These are phyloP conservation scores for Epinotia ramella DNA, from an alignment of 2,888 invertebrate species.

Conservation along the genomic window DNA sequence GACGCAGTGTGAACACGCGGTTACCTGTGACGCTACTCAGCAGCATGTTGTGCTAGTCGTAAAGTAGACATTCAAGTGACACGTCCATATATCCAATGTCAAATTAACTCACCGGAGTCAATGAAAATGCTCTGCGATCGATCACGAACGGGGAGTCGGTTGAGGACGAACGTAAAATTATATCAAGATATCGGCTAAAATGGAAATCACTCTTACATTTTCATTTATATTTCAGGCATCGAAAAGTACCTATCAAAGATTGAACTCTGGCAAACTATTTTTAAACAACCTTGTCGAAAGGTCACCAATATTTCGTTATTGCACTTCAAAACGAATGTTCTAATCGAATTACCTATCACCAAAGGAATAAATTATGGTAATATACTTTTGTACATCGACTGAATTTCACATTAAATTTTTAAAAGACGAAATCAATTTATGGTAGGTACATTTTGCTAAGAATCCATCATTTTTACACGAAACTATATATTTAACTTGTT, in stretches of 20 bases:
- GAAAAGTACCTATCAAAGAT: neutral
- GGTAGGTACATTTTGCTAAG: constrained; percentile 2
- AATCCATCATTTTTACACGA: constrained; percentile 29
- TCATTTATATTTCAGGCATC: neutral
- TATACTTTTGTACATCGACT: neutral
- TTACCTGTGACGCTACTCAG: no score
- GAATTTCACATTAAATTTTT: neutral
- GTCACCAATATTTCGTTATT: neutral
- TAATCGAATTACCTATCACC: constrained; percentile 6
- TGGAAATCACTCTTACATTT: neutral
- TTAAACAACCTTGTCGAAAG: constrained; percentile 9
- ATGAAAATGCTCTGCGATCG: no score
- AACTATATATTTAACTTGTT: constrained; percentile 36
- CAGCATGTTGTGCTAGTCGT: no score
- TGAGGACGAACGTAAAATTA: neutral
- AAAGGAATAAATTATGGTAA: constrained; percentile 24
- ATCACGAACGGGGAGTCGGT: no score
- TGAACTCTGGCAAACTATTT: neutral
- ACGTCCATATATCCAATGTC: no score
- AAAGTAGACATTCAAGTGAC: no score
- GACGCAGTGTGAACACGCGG: no score
- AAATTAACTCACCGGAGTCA: no score
- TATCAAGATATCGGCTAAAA: neutral
- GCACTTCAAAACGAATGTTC: neutral
- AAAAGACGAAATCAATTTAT: neutral